Evolutionary conservation across 2,113 vertebrate species (phyloP).

Genomic region (Typhlomys cinereus): DNA sequence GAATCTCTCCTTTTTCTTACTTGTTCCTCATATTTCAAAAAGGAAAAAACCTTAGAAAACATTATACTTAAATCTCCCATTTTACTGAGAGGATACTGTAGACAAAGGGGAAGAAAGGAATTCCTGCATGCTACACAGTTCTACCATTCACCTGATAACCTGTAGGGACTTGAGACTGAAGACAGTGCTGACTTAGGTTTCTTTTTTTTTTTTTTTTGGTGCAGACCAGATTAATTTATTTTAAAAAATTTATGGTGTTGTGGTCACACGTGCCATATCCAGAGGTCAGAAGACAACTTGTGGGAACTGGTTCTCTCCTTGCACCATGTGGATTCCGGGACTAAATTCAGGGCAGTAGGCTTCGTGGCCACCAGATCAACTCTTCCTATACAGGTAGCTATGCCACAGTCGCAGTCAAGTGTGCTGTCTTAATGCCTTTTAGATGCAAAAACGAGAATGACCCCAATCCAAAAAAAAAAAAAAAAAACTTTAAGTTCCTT

Average conservation of each 20-base stretch:
- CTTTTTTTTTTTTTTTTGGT: too few species aligned
- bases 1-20: not conserved
- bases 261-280: too few species aligned
- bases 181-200: not conserved
- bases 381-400: not conserved
- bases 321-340: too few species aligned
- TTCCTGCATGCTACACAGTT: not conserved
- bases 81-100: not conserved
- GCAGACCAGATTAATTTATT: too few species aligned
- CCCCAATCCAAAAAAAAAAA: slow-evolving; percentile 76
- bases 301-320: too few species aligned
- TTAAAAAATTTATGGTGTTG: too few species aligned
- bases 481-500: slow-evolving; percentile 81
- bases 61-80: slow-evolving; percentile 11
- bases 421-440: too few species aligned
- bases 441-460: slow-evolving; percentile 76
- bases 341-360: too few species aligned
- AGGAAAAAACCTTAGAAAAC: not conserved
- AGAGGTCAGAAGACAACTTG: too few species aligned
- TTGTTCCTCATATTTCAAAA: not conserved
- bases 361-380: too few species aligned
- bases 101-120: not conserved
- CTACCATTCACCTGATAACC: not conserved
- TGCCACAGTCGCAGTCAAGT: not conserved
- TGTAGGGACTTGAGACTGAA: not conserved